Base-by-base conservation (phyloP, 2,797 vertebrate genomes). In the Gouania willdenowi region DNA sequence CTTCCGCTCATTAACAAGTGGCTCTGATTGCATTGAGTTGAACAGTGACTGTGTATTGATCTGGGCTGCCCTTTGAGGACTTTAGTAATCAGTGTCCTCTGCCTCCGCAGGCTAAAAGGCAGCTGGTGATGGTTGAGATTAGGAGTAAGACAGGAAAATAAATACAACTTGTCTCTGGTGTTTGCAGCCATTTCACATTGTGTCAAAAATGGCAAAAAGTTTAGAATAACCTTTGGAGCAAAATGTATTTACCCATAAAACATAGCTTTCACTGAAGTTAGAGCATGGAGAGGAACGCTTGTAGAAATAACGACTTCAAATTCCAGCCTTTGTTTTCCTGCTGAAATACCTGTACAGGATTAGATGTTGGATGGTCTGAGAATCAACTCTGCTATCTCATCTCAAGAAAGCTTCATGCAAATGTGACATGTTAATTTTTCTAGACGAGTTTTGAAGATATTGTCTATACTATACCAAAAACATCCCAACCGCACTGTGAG, bases 1-100 rank as follows among this genome's bases (percentile, higher is more conserved):
- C 44, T 34, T 16, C 76, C 80, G 83, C 88, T 93, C 89, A 92
- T 94, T 93, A 94, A 83, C 11, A 79, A 89, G 87, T 83, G 83
- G 84, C 87, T 89, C 84, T 89, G 91, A 93, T 92, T 91, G 88
- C 82, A 86, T 87, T 82, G 73, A 90, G 92, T 90, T 91, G 77
- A 93, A 93, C 90, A 35, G 61, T 80, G 85, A 85, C 89, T 87
- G 72, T 77, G 87, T 88, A 94, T 93, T 84, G 91, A 92, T 92
- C 89, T 57, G 87, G 87, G 85, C 87, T 89, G 83, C 87, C 73
- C 84, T 87, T 81, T 77, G 82, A 88, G 90, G 87, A 89, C 67
- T 41, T 82, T 88, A 81, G 89, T 89, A 89, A 92, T 92, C 91
- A 90, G 81, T 58, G 69, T 43, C 65, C 74, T 68, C 61, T 69